These are phyloP conservation scores for Drepana falcataria DNA, from an alignment of 2,888 invertebrate genomes.

Conservation along the genomic window DNA sequence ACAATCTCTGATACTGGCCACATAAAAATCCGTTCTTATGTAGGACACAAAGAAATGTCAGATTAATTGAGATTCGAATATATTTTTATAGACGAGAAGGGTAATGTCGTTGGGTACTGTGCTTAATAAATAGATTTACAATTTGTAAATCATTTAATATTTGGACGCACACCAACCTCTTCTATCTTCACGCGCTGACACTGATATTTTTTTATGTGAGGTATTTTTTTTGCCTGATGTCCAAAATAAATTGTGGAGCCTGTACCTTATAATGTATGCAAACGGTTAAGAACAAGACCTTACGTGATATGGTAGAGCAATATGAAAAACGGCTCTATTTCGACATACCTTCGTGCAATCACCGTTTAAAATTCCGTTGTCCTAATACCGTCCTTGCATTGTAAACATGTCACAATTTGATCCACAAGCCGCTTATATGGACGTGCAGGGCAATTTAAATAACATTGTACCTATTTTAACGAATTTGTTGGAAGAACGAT, in stretches of 20 bases:
- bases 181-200: slow-evolving; percentile 15
- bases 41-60: no score
- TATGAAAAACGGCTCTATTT: slow-evolving; percentile 37
- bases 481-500: slow-evolving; percentile 30
- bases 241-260: slow-evolving; percentile 28
- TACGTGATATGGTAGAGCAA: slow-evolving; percentile 48
- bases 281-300: slow-evolving; percentile 28
- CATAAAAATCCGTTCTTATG: no score
- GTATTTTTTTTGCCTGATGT: slow-evolving; percentile 19
- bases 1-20: no score
- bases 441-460: slow-evolving; percentile 45
- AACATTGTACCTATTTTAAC: slow-evolving; percentile 37
- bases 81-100: no score
- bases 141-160: no score
- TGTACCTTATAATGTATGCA: slow-evolving; percentile 44
- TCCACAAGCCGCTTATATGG: slow-evolving; percentile 28
- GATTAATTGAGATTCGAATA: no score
- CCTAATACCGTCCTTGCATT: slow-evolving; percentile 43
- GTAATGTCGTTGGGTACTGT: no score
- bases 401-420: slow-evolving; percentile 52
- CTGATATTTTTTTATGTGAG: slow-evolving; percentile 22
- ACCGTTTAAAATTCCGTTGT: slow-evolving; percentile 46
- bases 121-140: no score
- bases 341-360: slow-evolving; percentile 37
- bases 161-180: no score